Percentiles rank a stretch among this genome's conserved stretches.
Conservation (phyloP, 1,140 invertebrate species). For the Procambarus virginalis region DNA sequence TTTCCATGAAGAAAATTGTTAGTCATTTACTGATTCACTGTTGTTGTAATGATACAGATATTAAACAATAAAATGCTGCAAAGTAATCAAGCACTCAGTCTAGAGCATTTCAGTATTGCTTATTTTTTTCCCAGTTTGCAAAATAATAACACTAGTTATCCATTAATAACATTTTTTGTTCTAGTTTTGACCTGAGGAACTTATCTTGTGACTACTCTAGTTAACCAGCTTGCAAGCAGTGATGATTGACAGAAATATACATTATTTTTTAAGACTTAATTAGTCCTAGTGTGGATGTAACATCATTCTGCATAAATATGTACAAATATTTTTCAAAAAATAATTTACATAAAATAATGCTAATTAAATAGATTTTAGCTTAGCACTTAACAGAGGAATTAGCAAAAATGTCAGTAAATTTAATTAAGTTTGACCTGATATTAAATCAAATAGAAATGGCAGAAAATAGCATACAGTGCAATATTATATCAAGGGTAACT, state of each 20-base stretch:
- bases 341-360: too few relatives aligned
- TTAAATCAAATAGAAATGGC: too few relatives aligned
- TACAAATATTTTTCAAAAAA: too few relatives aligned
- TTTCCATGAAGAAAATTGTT: not conserved
- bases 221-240: not conserved
- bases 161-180: not conserved
- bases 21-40: conserved; percentile 1
- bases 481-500: too few relatives aligned
- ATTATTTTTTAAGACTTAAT: too few relatives aligned
- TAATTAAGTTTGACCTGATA: too few relatives aligned
- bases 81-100: conserved; percentile 13
- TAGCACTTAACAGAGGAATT: too few relatives aligned
- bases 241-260: not conserved
- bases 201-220: not conserved
- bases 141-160: not conserved
- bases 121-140: conserved; percentile 15
- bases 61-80: conserved; percentile 11
- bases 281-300: too few relatives aligned
- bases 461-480: too few relatives aligned
- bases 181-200: not conserved
- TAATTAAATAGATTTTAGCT: too few relatives aligned
- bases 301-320: too few relatives aligned
- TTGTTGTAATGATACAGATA: conserved; percentile 24
- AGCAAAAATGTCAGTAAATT: too few relatives aligned
- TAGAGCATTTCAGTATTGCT: conserved; percentile 7